Conservation (phyloP, 1,140 invertebrate species). For the Venturia canescens region DNA sequence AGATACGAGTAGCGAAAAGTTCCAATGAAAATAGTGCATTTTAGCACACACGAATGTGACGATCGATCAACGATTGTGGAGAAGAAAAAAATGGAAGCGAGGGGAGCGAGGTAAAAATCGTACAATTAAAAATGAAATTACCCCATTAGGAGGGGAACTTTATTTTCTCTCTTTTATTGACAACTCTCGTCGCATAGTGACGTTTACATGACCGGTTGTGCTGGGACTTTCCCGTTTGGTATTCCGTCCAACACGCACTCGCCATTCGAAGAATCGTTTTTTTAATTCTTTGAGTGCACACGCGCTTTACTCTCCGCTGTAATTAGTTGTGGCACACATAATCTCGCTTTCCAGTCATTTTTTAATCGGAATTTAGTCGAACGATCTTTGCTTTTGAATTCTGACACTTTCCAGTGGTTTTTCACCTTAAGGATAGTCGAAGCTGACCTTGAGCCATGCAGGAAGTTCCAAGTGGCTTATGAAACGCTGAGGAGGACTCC, state of each 20-base stretch:
- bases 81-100: too few relatives aligned
- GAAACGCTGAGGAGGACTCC: too few relatives aligned
- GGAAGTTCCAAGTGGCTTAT: too few relatives aligned
- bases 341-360: slow-evolving; percentile 33
- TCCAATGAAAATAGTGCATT: slow-evolving; percentile 26
- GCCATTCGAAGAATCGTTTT: neutral
- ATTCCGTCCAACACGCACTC: slow-evolving; percentile 4
- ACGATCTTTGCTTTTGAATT: too few relatives aligned
- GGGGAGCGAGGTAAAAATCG: neutral
- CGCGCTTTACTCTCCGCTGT: neutral
- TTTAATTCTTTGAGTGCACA: neutral
- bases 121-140: slow-evolving; percentile 30
- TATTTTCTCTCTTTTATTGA: slow-evolving; percentile 31
- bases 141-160: neutral
- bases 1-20: slow-evolving; percentile 20
- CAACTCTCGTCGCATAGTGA: slow-evolving; percentile 32
- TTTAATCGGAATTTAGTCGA: slow-evolving; percentile 8
- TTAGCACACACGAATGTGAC: neutral
- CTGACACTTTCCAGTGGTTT: too few relatives aligned
- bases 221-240: slow-evolving; percentile 31
- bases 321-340: slow-evolving; percentile 30
- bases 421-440: too few relatives aligned
- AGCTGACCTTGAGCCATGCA: too few relatives aligned
- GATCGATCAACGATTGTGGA: neutral
- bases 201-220: slow-evolving; percentile 31